Conservation (phyloP, 37 sponge, comb jelly and placozoan species). For the Petrosia ficiformis region DNA sequence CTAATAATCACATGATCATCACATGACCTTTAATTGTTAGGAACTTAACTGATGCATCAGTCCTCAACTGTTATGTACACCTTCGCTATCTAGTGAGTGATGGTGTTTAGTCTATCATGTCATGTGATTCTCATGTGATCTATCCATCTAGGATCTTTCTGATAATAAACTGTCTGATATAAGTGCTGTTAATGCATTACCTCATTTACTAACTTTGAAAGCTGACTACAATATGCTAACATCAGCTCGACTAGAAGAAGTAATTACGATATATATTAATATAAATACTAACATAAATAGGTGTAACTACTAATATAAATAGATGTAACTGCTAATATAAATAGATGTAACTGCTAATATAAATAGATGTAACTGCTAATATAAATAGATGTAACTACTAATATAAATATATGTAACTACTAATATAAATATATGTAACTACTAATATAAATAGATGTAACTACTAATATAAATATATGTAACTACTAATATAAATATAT, state of each 20-base stretch:
- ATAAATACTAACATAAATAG: background rate
- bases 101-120: background rate
- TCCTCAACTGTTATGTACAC: conserved; percentile 53
- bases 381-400: no score
- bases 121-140: background rate
- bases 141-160: conserved; percentile 73
- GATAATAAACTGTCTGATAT: conserved; percentile 78
- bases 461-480: no score
- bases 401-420: no score
- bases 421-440: no score
- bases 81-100: conserved; percentile 72
- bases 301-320: no score
- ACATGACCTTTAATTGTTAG: conserved; percentile 7
- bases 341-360: no score
- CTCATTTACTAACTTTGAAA: conserved; percentile 79
- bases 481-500: no score
- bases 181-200: conserved; percentile 53
- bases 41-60: conserved; percentile 56
- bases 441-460: no score
- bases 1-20: background rate
- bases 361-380: no score
- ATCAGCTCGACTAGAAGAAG: conserved; percentile 56
- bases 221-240: conserved; percentile 86
- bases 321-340: no score
- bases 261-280: background rate